These are phyloP conservation scores for Venusia cambrica DNA, from an alignment of 2,888 invertebrate genomes.

Conservation along the genomic window DNA sequence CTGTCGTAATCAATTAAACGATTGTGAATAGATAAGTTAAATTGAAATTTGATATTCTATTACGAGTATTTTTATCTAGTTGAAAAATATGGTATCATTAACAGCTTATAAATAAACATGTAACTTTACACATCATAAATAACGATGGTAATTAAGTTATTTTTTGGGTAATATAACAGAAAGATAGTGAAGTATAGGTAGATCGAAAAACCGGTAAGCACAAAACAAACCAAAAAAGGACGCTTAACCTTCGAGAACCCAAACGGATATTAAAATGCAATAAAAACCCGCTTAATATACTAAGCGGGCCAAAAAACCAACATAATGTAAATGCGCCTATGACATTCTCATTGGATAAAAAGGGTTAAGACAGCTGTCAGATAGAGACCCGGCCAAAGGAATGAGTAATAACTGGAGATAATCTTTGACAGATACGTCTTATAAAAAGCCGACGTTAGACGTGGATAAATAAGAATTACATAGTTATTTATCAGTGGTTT, in stretches of 20 bases:
- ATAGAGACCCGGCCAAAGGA: constrained; percentile 70
- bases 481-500: constrained; percentile 65
- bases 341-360: constrained; percentile 78
- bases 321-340: constrained; percentile 68
- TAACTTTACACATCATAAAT: constrained; percentile 25
- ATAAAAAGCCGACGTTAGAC: constrained; percentile 75
- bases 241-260: constrained; percentile 16
- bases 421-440: constrained; percentile 79
- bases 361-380: constrained; percentile 80
- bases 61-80: constrained; percentile 19
- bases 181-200: neutral
- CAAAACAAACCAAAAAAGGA: constrained; percentile 2
- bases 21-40: constrained; percentile 44
- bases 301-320: constrained; percentile 44
- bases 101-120: constrained; percentile 22
- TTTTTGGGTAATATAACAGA: neutral
- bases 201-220: constrained; percentile 1
- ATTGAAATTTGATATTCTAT: constrained; percentile 44
- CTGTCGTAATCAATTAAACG: constrained; percentile 46
- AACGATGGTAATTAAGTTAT: neutral
- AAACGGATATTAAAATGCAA: constrained; percentile 53
- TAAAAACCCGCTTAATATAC: constrained; percentile 57
- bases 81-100: constrained; percentile 23
- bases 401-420: constrained; percentile 73
- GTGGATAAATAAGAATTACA: constrained; percentile 75